Percentiles rank a stretch among this genome's conserved stretches.
Evolutionary conservation across 37 sponge, comb jelly and placozoan species (phyloP).

Genomic region (Halisarca cf. caerulea): DNA sequence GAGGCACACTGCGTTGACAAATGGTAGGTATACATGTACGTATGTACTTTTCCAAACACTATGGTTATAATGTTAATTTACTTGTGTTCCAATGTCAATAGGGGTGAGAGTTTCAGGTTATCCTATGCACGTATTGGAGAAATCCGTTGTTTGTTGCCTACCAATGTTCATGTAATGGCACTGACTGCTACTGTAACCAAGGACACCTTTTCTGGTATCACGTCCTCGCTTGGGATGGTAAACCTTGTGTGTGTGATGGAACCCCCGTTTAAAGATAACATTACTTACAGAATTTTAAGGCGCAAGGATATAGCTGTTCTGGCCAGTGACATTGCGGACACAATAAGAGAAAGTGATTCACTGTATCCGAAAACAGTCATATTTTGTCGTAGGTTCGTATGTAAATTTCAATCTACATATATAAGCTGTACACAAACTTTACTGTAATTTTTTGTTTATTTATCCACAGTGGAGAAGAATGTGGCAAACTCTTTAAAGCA

Average conservation of each 20-base stretch:
- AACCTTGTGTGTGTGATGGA: not conserved
- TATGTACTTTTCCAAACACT: not conserved
- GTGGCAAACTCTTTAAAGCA: too few relatives aligned
- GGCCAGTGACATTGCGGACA: too few relatives aligned
- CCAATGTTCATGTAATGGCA: not conserved
- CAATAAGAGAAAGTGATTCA: not conserved
- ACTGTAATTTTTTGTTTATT: too few relatives aligned
- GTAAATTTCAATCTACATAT: too few relatives aligned
- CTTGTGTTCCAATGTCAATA: too few relatives aligned
- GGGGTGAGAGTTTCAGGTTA: slow-evolving; percentile 15
- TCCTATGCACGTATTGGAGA: slow-evolving; percentile 4
- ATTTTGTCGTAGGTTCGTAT: slow-evolving; percentile 3
- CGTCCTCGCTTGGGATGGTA: not conserved
- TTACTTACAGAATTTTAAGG: too few relatives aligned
- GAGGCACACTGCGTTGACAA: slow-evolving; percentile 3
- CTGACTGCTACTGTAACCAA: slow-evolving; percentile 19
- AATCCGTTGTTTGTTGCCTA: slow-evolving; percentile 11
- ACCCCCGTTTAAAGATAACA: not conserved
- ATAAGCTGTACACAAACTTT: too few relatives aligned
- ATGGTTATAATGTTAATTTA: not conserved
- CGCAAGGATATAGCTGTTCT: too few relatives aligned
- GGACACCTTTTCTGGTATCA: not conserved
- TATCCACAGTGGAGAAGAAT: too few relatives aligned
- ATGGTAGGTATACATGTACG: not conserved
- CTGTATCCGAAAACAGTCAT: not conserved